phyloP scores from a whole-genome alignment of 2,113 vertebrate species.

The Larimichthys polyactis region DNA sequence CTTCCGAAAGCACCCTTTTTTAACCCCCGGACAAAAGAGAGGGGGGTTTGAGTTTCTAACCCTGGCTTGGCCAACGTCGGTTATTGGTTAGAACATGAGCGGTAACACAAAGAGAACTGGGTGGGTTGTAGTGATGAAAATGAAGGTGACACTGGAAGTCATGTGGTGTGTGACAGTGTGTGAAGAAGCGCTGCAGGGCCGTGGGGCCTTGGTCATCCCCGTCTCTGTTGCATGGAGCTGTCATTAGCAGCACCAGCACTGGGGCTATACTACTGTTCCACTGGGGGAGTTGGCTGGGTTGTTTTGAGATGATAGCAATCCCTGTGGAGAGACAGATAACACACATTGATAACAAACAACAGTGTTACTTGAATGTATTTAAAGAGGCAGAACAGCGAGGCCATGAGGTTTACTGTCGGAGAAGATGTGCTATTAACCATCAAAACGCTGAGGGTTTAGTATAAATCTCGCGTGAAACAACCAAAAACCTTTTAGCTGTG shows the following conservation, averaged over 20 bases:
- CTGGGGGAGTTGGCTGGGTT: constrained; percentile 93
- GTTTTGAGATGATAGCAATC: constrained; percentile 91
- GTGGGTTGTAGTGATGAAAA: constrained; percentile 49
- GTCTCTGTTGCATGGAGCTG: constrained; percentile 70
- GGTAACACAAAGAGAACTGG: constrained; percentile 44
- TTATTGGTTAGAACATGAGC: constrained; percentile 33
- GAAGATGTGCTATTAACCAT: constrained; percentile 24
- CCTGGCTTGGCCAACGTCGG: constrained; percentile 44
- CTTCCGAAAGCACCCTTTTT: constrained; percentile 54
- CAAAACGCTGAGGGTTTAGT: constrained; percentile 32
- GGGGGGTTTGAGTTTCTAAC: constrained; percentile 27
- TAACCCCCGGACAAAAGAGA: background rate
- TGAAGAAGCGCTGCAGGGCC: constrained; percentile 68
- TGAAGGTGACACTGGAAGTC: constrained; percentile 56
- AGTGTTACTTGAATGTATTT: constrained; percentile 20
- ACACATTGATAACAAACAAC: constrained; percentile 66
- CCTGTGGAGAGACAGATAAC: constrained; percentile 88
- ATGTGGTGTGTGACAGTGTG: constrained; percentile 63
- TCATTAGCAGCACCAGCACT: constrained; percentile 77
- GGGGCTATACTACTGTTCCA: constrained; percentile 92
- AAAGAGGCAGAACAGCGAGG: constrained; percentile 46
- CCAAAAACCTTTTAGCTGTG: constrained; percentile 25
- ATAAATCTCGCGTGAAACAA: constrained; percentile 41
- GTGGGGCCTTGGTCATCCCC: constrained; percentile 58
- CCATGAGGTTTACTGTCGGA: constrained; percentile 41